These are phyloP conservation scores for Rhopilema esculentum DNA, from an alignment of 30 jellyfish, hydroid and myxozoan genomes.

Conservation along the genomic window DNA sequence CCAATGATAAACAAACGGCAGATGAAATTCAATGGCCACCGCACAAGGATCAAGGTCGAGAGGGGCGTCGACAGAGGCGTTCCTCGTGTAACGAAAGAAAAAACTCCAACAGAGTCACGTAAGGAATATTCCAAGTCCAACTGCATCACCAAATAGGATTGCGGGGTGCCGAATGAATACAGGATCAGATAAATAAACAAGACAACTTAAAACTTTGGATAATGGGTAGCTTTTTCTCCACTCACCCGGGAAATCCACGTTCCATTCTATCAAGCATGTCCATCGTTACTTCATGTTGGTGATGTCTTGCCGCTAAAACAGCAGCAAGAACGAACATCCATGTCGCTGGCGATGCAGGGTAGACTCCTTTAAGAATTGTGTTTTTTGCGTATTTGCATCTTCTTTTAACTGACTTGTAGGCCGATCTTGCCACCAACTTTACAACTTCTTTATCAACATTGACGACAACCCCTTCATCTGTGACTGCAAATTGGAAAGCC, in stretches of 20 bases:
- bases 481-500: slow-evolving; percentile 98
- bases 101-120: not conserved
- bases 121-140: not conserved
- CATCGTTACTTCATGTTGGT: slow-evolving; percentile 92
- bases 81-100: too few species aligned
- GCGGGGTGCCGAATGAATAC: not conserved
- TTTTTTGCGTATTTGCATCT: slow-evolving; percentile 89
- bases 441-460: slow-evolving; percentile 94
- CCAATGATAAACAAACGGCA: not conserved
- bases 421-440: slow-evolving; percentile 89
- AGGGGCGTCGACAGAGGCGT: not conserved
- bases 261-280: slow-evolving; percentile 91
- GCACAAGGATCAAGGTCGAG: not conserved
- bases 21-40: not conserved
- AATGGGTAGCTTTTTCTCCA: not conserved
- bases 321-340: slow-evolving; percentile 99
- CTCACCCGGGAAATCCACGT: slow-evolving; percentile 98
- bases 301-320: slow-evolving; percentile 88
- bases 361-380: slow-evolving; percentile 91
- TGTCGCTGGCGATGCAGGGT: slow-evolving; percentile 99
- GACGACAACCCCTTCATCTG: slow-evolving; percentile 97
- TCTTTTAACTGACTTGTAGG: slow-evolving; percentile 93
- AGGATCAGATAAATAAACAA: not conserved
- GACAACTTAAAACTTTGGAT: too few species aligned
- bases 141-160: not conserved